Evolutionary conservation across 2,113 vertebrate genomes (phyloP).

Genomic region (Cyphomyrus plagiostoma): DNA sequence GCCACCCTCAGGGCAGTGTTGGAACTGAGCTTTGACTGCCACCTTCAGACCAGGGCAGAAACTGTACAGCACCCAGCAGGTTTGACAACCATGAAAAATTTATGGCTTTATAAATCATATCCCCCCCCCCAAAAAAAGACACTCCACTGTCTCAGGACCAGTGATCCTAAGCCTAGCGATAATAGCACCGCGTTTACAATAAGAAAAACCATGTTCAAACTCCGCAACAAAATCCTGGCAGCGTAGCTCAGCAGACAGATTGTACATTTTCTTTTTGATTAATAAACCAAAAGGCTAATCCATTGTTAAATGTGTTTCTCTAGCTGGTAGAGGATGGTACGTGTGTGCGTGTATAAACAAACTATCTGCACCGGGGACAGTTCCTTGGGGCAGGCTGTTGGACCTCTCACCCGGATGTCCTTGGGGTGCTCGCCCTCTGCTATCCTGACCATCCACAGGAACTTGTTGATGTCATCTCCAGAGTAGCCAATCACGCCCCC

Average conservation of each 20-base stretch:
- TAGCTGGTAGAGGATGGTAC: not conserved
- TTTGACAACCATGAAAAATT: not conserved
- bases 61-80: not conserved
- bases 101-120: not conserved
- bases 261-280: not conserved
- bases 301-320: not conserved
- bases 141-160: not conserved
- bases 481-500: constrained; percentile 98
- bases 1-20: not conserved
- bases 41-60: not conserved
- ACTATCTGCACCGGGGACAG: not conserved
- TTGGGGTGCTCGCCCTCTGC: constrained; percentile 97
- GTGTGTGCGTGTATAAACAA: not conserved
- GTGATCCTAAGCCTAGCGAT: not conserved
- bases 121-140: not conserved
- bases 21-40: not conserved
- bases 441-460: constrained; percentile 99
- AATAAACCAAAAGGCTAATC: not conserved
- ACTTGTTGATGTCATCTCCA: constrained; percentile 97
- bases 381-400: not conserved
- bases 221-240: not conserved
- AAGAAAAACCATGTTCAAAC: not conserved
- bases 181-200: not conserved
- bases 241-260: not conserved
- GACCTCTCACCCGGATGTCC: constrained; percentile 86